Evolutionary conservation across 2,797 vertebrate species (phyloP).

Genomic region (Acanthurus tractus): DNA sequence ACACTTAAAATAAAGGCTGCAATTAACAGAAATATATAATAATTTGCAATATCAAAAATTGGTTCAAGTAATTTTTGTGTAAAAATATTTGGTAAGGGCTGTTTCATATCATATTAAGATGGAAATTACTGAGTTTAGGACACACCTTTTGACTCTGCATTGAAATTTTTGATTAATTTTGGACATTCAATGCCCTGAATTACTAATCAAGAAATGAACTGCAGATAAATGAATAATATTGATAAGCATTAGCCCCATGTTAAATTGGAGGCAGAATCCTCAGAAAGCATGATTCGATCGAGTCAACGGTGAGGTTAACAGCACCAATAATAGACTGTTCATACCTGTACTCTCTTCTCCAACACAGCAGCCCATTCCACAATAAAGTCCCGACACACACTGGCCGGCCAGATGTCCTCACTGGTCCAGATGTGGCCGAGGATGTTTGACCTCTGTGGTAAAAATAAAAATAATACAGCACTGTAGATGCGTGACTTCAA

Average conservation of each 20-base stretch:
- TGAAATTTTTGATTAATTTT: neutral
- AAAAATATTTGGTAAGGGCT: neutral
- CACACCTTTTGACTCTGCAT: neutral
- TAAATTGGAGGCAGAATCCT: neutral
- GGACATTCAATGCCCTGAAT: too few relatives aligned
- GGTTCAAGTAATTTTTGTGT: neutral
- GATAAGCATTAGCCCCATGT: neutral
- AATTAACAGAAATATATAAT: neutral
- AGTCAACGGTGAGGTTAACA: neutral
- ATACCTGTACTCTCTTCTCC: slow-evolving; percentile 79
- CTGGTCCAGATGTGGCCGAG: slow-evolving; percentile 85
- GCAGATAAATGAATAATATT: neutral
- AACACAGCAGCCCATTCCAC: slow-evolving; percentile 81
- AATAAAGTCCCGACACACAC: slow-evolving; percentile 82
- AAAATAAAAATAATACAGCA: neutral
- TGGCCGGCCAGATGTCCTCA: slow-evolving; percentile 82
- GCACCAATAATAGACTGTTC: too few relatives aligned
- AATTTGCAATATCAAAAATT: neutral
- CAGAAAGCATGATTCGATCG: neutral
- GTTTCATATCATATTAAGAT: neutral
- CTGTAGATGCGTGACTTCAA: too few relatives aligned
- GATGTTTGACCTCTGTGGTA: slow-evolving; percentile 78
- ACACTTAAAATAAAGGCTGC: neutral
- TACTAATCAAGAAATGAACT: neutral
- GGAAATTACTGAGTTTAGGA: neutral